A percentile compares a stretch with the other conserved stretches of the same genome.
phyloP scores from a whole-genome alignment of 2,888 invertebrate species.

The Drosophila siamana region DNA sequence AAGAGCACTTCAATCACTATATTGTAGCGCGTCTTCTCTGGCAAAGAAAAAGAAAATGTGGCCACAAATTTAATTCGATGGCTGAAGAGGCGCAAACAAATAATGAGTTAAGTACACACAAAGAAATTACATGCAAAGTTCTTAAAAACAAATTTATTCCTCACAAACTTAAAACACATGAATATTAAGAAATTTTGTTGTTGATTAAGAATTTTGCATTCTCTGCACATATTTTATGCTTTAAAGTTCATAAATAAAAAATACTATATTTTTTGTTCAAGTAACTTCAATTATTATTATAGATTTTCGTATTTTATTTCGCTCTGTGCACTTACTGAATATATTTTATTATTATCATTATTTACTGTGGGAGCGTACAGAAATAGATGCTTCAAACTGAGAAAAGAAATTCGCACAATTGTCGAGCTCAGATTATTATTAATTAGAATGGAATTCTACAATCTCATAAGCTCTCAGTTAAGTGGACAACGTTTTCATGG shows the following conservation, averaged over 20 bases:
- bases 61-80: slow-evolving; percentile 2
- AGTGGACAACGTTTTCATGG: neutral
- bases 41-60: neutral
- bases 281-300: too few relatives aligned
- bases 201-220: too few relatives aligned
- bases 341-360: slow-evolving; percentile 4
- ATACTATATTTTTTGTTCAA: too few relatives aligned
- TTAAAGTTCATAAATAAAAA: too few relatives aligned
- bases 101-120: neutral
- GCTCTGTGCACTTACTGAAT: neutral
- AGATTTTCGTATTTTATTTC: neutral
- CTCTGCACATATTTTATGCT: too few relatives aligned
- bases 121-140: neutral
- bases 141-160: too few relatives aligned
- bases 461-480: neutral
- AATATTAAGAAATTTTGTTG: too few relatives aligned
- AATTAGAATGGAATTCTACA: neutral
- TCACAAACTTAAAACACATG: too few relatives aligned
- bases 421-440: neutral
- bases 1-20: slow-evolving; percentile 9
- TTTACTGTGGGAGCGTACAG: slow-evolving; percentile 5
- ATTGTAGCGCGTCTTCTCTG: neutral
- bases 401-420: neutral
- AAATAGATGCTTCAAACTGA: neutral
- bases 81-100: neutral